These are phyloP conservation scores for Adineta ricciae DNA, from an alignment of 2,888 invertebrate species.

Conservation along the genomic window DNA sequence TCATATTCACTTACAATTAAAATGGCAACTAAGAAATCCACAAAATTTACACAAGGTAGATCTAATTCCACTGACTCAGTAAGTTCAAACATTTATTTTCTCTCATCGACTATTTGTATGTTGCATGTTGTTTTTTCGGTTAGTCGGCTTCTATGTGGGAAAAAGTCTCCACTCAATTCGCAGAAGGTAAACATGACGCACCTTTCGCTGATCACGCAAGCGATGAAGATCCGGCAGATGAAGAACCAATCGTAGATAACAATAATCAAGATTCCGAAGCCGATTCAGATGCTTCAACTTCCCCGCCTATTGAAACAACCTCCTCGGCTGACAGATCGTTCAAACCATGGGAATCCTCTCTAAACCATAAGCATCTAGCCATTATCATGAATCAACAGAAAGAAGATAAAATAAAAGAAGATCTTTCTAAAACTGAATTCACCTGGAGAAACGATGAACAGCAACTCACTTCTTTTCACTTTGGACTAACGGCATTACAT, in stretches of 20 bases:
- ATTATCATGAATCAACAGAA: background rate
- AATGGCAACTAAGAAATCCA: too few species aligned
- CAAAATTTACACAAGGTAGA: too few species aligned
- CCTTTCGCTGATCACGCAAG: background rate
- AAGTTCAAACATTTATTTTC: too few species aligned
- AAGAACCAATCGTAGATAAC: background rate
- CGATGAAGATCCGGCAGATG: background rate
- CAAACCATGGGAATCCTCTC: background rate
- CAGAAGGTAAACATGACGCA: background rate
- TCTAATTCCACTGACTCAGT: too few species aligned
- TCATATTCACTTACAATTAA: too few species aligned
- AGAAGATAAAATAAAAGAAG: background rate
- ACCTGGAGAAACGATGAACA: background rate
- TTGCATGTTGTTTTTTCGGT: background rate
- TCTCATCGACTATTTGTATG: too few species aligned
- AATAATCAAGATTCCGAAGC: background rate
- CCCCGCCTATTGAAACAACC: background rate
- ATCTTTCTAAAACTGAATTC: background rate
- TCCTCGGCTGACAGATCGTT: background rate
- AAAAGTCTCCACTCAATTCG: background rate
- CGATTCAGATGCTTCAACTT: background rate
- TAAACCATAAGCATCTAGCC: background rate
- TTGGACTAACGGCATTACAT: background rate
- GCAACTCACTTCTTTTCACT: background rate
- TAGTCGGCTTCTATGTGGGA: background rate